phyloP scores from a whole-genome alignment of 2,888 invertebrate genomes.

The Mactromeris polynyma region DNA sequence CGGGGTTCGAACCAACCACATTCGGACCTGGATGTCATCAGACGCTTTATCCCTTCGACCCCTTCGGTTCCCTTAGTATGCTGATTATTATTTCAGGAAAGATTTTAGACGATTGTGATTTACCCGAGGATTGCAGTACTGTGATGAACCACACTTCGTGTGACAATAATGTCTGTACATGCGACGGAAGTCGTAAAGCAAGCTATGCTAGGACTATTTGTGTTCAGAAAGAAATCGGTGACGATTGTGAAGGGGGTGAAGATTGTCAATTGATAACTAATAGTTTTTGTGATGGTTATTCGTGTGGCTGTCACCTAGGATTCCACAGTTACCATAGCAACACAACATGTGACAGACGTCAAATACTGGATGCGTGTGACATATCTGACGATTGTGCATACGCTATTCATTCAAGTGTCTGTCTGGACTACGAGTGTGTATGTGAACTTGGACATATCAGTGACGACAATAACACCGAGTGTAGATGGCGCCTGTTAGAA shows the following conservation, averaged over 20 bases:
- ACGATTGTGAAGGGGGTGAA: conserved; percentile 32
- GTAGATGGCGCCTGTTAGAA: conserved; percentile 51
- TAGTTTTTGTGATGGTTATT: conserved; percentile 49
- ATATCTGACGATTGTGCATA: conserved; percentile 58
- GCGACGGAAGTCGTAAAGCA: conserved; percentile 29
- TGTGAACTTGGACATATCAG: conserved; percentile 62
- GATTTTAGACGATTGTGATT: conserved; percentile 55
- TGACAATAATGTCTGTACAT: not conserved
- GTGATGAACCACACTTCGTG: conserved; percentile 43
- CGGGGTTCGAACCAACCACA: too few relatives aligned
- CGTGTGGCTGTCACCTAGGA: conserved; percentile 50
- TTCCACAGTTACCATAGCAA: conserved; percentile 36
- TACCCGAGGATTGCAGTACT: conserved; percentile 38
- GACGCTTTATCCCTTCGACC: too few relatives aligned
- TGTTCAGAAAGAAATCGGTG: conserved; percentile 48
- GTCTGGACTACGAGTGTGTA: conserved; percentile 50
- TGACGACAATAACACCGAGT: conserved; percentile 47
- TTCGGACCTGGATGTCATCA: too few relatives aligned
- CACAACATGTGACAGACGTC: conserved; percentile 41
- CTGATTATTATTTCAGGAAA: conserved; percentile 38
- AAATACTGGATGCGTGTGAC: conserved; percentile 47
- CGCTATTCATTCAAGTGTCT: conserved; percentile 65
- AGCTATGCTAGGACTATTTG: conserved; percentile 28
- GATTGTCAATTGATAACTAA: conserved; percentile 48
- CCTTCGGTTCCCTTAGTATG: not conserved